Percentiles rank a stretch among this genome's conserved stretches.
These are phyloP conservation scores for Trichopria drosophilae DNA, from an alignment of 2,888 invertebrate genomes.

Conservation along the genomic window DNA sequence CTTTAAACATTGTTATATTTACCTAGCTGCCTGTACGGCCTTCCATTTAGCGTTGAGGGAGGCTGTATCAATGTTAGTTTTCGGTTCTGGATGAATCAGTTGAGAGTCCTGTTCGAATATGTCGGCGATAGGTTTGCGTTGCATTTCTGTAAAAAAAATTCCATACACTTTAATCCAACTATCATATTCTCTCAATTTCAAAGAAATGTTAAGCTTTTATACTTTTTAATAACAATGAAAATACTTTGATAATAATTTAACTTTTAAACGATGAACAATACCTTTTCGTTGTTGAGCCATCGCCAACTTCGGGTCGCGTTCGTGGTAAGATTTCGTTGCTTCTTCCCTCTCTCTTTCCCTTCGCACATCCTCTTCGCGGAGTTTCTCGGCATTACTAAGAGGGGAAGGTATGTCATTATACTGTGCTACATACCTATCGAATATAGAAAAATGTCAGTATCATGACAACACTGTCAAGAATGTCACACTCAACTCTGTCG, in stretches of 20 bases:
- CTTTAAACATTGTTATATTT: too few species aligned
- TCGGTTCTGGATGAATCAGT: slow-evolving; percentile 52
- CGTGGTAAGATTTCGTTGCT: slow-evolving; percentile 52
- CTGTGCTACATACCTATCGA: slow-evolving; percentile 54
- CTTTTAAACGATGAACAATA: slow-evolving; percentile 26
- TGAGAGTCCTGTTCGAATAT: slow-evolving; percentile 56
- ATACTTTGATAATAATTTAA: slow-evolving; percentile 5
- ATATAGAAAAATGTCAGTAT: slow-evolving; percentile 47
- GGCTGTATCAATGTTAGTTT: slow-evolving; percentile 51
- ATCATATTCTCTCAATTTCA: background rate
- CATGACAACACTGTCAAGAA: slow-evolving; percentile 21
- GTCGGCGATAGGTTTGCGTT: slow-evolving; percentile 52
- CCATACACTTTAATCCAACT: background rate
- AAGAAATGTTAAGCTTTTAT: too few species aligned
- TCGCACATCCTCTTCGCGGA: slow-evolving; percentile 53
- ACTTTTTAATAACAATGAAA: background rate
- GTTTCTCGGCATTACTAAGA: slow-evolving; percentile 56
- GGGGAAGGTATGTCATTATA: slow-evolving; percentile 57
- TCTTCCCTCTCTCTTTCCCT: slow-evolving; percentile 53
- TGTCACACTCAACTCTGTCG: too few species aligned
- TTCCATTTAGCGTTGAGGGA: slow-evolving; percentile 56
- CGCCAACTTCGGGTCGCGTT: slow-evolving; percentile 50
- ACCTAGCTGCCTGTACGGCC: slow-evolving; percentile 53
- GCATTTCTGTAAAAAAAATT: slow-evolving; percentile 45
- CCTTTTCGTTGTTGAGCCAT: slow-evolving; percentile 54